A percentile compares a stretch with the other conserved stretches of the same genome.
phyloP scores from a whole-genome alignment of 1,140 invertebrate genomes.

The Apolygus lucorum region DNA sequence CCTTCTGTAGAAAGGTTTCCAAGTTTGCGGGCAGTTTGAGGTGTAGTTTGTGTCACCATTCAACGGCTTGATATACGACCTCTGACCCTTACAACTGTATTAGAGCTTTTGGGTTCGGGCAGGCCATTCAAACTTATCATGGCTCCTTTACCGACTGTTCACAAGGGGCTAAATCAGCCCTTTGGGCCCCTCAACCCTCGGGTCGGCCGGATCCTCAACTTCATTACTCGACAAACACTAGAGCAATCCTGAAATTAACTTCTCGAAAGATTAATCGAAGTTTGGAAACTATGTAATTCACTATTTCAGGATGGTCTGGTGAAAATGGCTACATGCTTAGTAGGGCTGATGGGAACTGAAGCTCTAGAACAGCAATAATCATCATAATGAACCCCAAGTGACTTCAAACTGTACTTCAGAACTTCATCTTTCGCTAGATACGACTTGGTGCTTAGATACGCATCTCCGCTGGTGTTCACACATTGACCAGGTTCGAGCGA shows the following conservation, averaged over 20 bases:
- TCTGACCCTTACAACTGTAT: constrained; percentile 11
- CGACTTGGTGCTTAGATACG: too few relatives aligned
- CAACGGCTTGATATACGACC: constrained; percentile 6
- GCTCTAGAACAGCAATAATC: too few relatives aligned
- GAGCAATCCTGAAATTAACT: neutral
- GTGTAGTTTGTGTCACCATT: constrained; percentile 15
- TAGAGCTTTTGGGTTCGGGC: neutral
- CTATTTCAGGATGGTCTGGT: too few relatives aligned
- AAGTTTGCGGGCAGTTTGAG: constrained; percentile 12
- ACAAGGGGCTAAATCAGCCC: neutral
- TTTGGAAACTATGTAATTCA: neutral
- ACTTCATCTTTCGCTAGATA: too few relatives aligned
- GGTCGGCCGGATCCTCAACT: neutral
- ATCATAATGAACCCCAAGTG: too few relatives aligned
- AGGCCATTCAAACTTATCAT: neutral
- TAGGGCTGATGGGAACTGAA: too few relatives aligned
- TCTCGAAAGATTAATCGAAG: neutral
- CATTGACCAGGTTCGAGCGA: too few relatives aligned
- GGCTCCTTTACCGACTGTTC: neutral
- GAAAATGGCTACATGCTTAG: too few relatives aligned
- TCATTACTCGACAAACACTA: neutral
- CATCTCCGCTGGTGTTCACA: too few relatives aligned
- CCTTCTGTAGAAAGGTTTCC: neutral
- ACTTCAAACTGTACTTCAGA: too few relatives aligned
- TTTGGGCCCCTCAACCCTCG: neutral